These are phyloP conservation scores for Montipora foliosa DNA, from an alignment of 64 coral and sea anemone genomes.

Conservation along the genomic window DNA sequence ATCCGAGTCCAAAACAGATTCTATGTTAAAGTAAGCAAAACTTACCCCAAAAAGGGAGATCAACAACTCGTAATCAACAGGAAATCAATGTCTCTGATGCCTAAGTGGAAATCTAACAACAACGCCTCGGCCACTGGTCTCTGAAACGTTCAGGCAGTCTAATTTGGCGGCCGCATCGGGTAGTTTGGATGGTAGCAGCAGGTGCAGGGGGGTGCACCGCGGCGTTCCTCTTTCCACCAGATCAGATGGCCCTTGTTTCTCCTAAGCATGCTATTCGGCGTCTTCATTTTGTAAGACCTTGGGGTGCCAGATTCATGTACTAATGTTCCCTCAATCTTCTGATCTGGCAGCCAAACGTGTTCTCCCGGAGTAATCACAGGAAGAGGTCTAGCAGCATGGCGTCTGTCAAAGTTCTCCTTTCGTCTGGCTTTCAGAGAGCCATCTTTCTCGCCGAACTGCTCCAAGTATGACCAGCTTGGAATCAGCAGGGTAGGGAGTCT, in stretches of 20 bases:
- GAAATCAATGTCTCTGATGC: neutral
- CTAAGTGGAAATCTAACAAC: neutral
- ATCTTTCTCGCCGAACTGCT: neutral
- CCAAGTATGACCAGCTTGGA: neutral
- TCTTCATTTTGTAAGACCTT: conserved; percentile 6
- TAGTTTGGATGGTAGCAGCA: neutral
- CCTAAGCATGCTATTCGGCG: neutral
- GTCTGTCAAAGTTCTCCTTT: neutral
- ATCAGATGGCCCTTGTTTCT: conserved; percentile 22
- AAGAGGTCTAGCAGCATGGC: neutral
- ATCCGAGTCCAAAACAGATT: too few species aligned
- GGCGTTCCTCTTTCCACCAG: too few species aligned
- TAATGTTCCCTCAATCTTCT: neutral
- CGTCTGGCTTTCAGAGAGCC: neutral
- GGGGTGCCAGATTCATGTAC: neutral
- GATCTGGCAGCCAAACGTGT: neutral
- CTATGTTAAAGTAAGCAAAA: too few species aligned
- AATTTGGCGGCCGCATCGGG: neutral
- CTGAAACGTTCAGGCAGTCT: conserved; percentile 6
- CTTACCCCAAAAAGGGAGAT: too few species aligned
- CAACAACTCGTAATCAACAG: neutral
- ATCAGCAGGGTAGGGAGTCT: neutral
- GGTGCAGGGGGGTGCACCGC: neutral
- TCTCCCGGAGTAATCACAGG: neutral
- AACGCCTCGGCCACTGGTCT: neutral